Evolutionary conservation across 2,888 invertebrate species (phyloP), one percentile per base, ranked within the genome.

Genomic region (Hydraecia micacea): DNA sequence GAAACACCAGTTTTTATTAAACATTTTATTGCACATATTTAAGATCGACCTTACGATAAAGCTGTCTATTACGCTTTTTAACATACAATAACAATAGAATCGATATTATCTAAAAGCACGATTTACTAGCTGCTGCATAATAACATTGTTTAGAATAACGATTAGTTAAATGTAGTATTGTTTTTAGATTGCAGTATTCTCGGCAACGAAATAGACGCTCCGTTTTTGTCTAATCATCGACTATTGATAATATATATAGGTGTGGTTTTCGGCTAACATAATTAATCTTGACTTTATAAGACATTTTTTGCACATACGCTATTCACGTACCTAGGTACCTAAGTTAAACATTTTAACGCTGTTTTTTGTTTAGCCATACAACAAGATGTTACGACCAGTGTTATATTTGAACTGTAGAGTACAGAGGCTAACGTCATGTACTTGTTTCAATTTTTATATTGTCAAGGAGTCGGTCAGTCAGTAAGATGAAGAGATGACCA

Each of bases 71-170:
- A 62, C 63, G 73, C 73, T 75, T 78, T 55, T 73, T 68, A 72
- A 68, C 52, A 77, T n/a, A 79, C 78, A 86, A 72, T 77, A 71
- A 81, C 88, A 88, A 86, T 80, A 39, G 39, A 49, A 69, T 74
- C 62, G 88, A 86, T 87, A 74, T 21, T 32, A 87, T 87, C 87
- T 77, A 49, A 52, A 80, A 65, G 11, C 88, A 87, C 87, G 87
- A 87, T 80, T 87, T 75, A 77, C n/a, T 79, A 46, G 67, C 70
- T 78, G 36, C 68, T 76, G 67, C 68, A 70, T 84, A 72, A 77
- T 74, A 58, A 73, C 36, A 32, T 73, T 42, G 69, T 18, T 73
- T 28, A 76, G 32, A 21, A 60, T 60, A 79, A 63, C 13, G 58
- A 52, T 63, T 18, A 18, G 21, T 46, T 79, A 2, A 42, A 32